Percentiles rank a stretch among this genome's conserved stretches.
Conservation (phyloP, 1,140 invertebrate genomes). For the Drosophila nebulosa region DNA sequence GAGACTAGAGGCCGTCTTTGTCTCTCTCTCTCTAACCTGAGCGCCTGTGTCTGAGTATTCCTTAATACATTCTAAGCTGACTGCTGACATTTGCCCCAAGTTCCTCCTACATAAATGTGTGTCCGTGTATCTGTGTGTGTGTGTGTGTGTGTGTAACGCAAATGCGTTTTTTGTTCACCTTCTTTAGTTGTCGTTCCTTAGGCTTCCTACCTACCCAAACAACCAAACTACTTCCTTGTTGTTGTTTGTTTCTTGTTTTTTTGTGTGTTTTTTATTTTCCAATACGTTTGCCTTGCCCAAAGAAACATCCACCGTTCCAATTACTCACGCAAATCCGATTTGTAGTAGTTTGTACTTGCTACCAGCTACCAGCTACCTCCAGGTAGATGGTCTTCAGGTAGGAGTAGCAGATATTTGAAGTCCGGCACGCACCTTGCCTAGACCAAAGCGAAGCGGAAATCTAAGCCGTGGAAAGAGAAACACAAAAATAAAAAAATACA, state of each 20-base stretch:
- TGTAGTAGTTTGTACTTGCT: conserved; percentile 46
- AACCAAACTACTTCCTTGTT: conserved; percentile 12
- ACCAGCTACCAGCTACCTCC: conserved; percentile 28
- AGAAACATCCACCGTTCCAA: conserved; percentile 68
- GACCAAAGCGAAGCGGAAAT: conserved; percentile 22
- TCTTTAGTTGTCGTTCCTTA: conserved; percentile 50
- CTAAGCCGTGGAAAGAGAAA: conserved; percentile 16
- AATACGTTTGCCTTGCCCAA: conserved; percentile 37
- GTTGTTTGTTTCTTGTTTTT: conserved; percentile 20
- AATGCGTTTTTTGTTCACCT: conserved; percentile 39
- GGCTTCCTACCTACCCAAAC: conserved; percentile 61
- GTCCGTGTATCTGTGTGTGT: neutral
- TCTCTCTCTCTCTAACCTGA: conserved; percentile 14
- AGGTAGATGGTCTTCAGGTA: conserved; percentile 25
- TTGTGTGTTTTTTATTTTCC: conserved; percentile 31
- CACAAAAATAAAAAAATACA: conserved; percentile 4
- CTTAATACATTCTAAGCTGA: conserved; percentile 63
- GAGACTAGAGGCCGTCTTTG: conserved; percentile 21
- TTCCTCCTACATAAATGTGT: neutral
- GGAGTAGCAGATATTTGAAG: conserved; percentile 16
- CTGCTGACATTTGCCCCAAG: conserved; percentile 42
- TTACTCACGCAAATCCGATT: conserved; percentile 80
- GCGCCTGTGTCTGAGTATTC: conserved; percentile 40
- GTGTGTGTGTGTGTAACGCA: conserved; percentile 34
- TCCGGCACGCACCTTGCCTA: conserved; percentile 35